Evolutionary conservation across 30 jellyfish, hydroid and myxozoan species (phyloP).

Genomic region (Nemopilema nomurai): DNA sequence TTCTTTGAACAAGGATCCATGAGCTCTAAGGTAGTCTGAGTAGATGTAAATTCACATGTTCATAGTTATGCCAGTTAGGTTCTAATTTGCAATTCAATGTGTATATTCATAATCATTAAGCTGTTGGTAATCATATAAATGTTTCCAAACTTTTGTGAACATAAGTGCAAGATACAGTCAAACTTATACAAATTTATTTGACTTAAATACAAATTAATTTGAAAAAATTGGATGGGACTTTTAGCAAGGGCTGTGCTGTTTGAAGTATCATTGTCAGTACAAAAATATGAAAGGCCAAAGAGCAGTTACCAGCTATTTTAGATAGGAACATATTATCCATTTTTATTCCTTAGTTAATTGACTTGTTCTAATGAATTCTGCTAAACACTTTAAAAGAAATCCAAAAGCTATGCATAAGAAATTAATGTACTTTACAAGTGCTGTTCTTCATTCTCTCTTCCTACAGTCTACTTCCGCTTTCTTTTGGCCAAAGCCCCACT

Average conservation of each 20-base stretch:
- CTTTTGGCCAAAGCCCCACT: neutral
- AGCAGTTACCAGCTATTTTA: neutral
- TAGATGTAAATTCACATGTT: neutral
- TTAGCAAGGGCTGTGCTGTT: neutral
- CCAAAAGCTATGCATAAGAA: neutral
- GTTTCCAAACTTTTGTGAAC: no score
- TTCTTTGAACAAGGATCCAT: neutral
- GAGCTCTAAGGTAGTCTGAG: neutral
- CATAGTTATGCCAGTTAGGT: neutral
- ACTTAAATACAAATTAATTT: neutral
- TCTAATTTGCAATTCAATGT: neutral
- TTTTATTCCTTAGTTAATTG: neutral
- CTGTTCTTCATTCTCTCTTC: neutral
- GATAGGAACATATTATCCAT: neutral
- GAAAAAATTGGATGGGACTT: neutral
- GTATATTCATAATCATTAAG: neutral
- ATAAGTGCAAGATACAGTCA: neutral
- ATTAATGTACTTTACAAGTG: neutral
- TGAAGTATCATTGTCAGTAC: neutral
- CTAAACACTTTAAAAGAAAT: neutral
- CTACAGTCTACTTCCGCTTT: neutral
- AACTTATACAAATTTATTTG: neutral
- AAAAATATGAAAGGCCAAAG: conserved; percentile 13
- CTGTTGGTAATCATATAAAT: neutral
- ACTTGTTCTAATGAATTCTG: neutral